Evolutionary conservation across 2,888 invertebrate species (phyloP).

Genomic region (Spodoptera littoralis): DNA sequence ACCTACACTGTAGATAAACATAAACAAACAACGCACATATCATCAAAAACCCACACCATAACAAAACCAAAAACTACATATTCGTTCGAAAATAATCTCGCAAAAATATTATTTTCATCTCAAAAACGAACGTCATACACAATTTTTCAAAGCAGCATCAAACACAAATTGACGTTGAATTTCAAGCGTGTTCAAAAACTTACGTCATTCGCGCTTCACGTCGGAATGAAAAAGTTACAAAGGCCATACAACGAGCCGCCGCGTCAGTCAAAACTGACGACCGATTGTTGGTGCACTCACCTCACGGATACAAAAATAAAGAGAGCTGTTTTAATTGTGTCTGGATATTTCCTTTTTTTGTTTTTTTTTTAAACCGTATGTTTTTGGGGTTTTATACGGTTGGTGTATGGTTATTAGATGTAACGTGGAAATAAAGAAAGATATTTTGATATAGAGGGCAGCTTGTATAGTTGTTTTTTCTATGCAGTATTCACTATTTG

Average conservation of each 20-base stretch:
- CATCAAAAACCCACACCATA: constrained; percentile 4
- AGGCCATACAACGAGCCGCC: constrained; percentile 45
- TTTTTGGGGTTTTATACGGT: no score
- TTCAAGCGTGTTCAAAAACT: constrained; percentile 55
- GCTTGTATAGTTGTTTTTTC: no score
- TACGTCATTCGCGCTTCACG: constrained; percentile 31
- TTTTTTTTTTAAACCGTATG: not conserved
- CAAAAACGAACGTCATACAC: constrained; percentile 33
- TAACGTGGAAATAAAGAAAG: no score
- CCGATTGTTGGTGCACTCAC: constrained; percentile 49
- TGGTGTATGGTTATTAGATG: no score
- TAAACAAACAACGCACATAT: not conserved
- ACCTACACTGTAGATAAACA: not conserved
- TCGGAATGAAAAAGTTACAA: constrained; percentile 58
- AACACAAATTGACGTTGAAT: constrained; percentile 55
- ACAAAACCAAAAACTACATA: constrained; percentile 4
- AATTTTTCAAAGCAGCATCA: constrained; percentile 51
- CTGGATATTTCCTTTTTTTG: not conserved
- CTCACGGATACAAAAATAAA: constrained; percentile 14
- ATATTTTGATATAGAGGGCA: no score
- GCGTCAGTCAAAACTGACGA: constrained; percentile 59
- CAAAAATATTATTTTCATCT: constrained; percentile 42
- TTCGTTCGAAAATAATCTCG: constrained; percentile 28
- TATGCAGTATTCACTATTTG: no score
- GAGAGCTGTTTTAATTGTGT: constrained; percentile 18